Evolutionary conservation across 2,113 vertebrate species (phyloP).

Genomic region (Parotia lawesii): DNA sequence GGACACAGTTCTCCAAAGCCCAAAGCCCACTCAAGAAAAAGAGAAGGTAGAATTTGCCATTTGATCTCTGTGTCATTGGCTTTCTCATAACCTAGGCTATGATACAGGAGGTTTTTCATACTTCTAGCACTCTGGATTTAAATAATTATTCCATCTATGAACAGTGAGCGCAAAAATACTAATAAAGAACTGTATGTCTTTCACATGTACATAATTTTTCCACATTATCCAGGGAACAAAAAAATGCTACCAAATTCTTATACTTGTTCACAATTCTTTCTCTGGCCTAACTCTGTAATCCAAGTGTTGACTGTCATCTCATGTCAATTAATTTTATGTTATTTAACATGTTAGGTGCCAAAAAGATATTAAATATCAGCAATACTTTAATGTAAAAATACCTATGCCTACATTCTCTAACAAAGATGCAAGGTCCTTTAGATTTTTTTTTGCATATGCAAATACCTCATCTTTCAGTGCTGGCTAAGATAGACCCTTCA

Average conservation of each 20-base stretch:
- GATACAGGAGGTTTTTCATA: background rate
- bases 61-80: background rate
- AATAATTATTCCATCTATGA: background rate
- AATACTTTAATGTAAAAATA: background rate
- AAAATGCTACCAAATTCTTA: background rate
- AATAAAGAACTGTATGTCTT: background rate
- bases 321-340: background rate
- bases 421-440: background rate
- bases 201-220: background rate
- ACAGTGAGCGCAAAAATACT: background rate
- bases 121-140: background rate
- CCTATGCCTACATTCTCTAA: background rate
- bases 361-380: background rate
- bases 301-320: background rate
- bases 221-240: background rate
- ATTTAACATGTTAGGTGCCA: background rate
- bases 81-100: background rate
- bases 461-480: background rate
- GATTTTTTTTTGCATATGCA: background rate
- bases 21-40: background rate
- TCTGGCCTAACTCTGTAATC: background rate
- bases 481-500: background rate
- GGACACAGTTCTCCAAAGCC: background rate
- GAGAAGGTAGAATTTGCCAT: background rate
- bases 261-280: background rate